A percentile compares a stretch with the other conserved stretches of the same genome.
Evolutionary conservation across 2,888 invertebrate species (phyloP).

Genomic region (Stenichneumon culpator): DNA sequence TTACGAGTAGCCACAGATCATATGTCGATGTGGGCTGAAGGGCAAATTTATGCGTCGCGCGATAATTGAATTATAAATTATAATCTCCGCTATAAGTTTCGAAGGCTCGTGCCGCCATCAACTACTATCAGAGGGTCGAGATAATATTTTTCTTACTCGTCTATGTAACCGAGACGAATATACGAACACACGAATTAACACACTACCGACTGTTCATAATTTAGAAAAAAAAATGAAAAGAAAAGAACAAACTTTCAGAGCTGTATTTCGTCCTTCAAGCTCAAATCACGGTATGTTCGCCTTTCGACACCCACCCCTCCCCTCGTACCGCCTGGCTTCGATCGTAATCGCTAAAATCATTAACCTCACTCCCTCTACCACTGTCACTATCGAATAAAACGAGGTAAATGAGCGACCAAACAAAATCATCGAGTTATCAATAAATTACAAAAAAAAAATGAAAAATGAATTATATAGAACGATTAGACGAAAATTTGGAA

Average conservation of each 20-base stretch:
- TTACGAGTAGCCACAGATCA: background rate
- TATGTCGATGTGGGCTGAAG: background rate
- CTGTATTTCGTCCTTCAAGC: slow-evolving; percentile 46
- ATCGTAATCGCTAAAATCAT: slow-evolving; percentile 34
- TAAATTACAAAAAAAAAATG: slow-evolving; percentile 43
- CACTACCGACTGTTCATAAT: slow-evolving; percentile 31
- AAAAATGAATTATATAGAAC: slow-evolving; percentile 37
- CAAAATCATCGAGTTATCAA: slow-evolving; percentile 62
- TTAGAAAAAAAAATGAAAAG: slow-evolving; percentile 21
- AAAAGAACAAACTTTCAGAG: slow-evolving; percentile 27
- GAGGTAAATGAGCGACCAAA: slow-evolving; percentile 60
- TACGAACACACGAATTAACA: slow-evolving; percentile 33
- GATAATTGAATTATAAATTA: background rate
- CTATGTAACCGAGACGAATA: slow-evolving; percentile 66
- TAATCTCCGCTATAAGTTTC: slow-evolving; percentile 67
- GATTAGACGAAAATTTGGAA: slow-evolving; percentile 32
- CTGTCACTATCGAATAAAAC: slow-evolving; percentile 42
- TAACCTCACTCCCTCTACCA: background rate
- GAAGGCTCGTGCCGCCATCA: slow-evolving; percentile 64
- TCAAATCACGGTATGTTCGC: slow-evolving; percentile 45
- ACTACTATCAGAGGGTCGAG: slow-evolving; percentile 71
- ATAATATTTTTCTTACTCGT: slow-evolving; percentile 80
- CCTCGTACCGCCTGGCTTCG: slow-evolving; percentile 10
- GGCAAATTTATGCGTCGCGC: background rate
- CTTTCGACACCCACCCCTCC: slow-evolving; percentile 9